Evolutionary conservation across 2,113 vertebrate species (phyloP), one percentile per base, ranked within the genome.

Genomic region (Tachysurus fulvidraco): DNA sequence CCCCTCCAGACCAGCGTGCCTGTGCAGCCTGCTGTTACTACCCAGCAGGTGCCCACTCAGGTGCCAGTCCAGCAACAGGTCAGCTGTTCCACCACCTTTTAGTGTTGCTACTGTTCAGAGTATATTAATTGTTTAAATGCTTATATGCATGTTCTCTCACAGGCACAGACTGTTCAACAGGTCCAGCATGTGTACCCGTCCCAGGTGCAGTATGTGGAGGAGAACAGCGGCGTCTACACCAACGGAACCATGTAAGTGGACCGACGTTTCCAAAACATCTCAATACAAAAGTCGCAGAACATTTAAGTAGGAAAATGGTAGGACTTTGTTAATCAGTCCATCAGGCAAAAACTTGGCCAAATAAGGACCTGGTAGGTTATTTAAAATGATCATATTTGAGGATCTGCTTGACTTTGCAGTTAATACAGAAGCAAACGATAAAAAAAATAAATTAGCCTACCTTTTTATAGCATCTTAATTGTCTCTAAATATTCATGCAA

Each of bases 151-250:
- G 30, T 83, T 76, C 5, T 60, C 21, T 36, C 59, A 74, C 91
- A 95, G 94, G 93, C 94, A 84, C 95, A 95, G 94, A 95, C 97
- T 96, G 97, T 99, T 88, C 98, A 97, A 89, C 91, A 98, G 0
- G 96, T 97, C 88, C 97, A 98, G 93, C 98, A 99, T 67, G 95
- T 98, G 57, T 99, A 98, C 91, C 97, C 97, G 23, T 84, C 96
- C 62, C 98, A 99, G 93, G 97, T 99, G 92, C 98, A 99, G 95
- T 99, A 98, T 88, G 97, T 99, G 92, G 98, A 99, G 91, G 98
- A 97, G 88, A 97, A 96, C 92, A 98, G 97, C 83, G 92, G 96
- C 19, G 95, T 98, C 93, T 99, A 99, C 91, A 95, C 97, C 84
- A 99, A 99, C 13, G 98, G 97, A 92, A 96, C 96, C 94, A 98